Evolutionary conservation across 2,113 vertebrate species (phyloP), one percentile per base, ranked within the genome.

Genomic region (Mastomys natalensis): DNA sequence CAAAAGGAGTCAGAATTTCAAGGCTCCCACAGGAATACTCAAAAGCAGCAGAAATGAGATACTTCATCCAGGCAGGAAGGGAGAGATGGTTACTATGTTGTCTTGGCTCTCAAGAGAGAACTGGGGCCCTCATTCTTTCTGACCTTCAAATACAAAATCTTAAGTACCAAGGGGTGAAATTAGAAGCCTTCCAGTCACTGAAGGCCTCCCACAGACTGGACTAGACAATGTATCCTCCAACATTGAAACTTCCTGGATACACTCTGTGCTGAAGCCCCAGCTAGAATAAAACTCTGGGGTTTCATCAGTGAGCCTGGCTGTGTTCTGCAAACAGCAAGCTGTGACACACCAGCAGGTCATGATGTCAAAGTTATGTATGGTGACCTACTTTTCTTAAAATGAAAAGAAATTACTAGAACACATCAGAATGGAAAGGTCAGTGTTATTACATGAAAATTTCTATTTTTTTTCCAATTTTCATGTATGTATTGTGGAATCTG

Each of bases 61-160:
- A 19, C 16, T n/a, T 29, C 94, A 82, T 70, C 58, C 68, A 64
- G 51, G 43, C 55, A 51, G 29, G 21, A 1, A n/a, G 55, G n/a
- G 76, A 7, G 76, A 51, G 43, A 73, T 1, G 37, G 53, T 64
- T 45, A 34, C 68, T 77, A 55, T 48, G 45, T 53, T 82, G 43
- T 40, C 7, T 55, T 60, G 21, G 0, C 16, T 73, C 77, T 81
- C 11, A 16, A 40, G 24, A 78, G 43, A 53, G 22, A 82, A 55
- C 13, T 24, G 72, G 84, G 45, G 21, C 43, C 13, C 68, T 91
- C 40, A 68, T 37, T 81, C 90, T 85, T 91, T 58, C 87, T 53
- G 17, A 76, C 81, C 90, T 97, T 51, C 51, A 97, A 78, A 82
- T 68, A 90, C 9, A 92, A 85, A 94, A 76, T 66, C 58, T 76